A percentile compares a stretch with the other conserved stretches of the same genome.
Conservation (phyloP, 64 coral and sea anemone species). For the Acropora yongei region DNA sequence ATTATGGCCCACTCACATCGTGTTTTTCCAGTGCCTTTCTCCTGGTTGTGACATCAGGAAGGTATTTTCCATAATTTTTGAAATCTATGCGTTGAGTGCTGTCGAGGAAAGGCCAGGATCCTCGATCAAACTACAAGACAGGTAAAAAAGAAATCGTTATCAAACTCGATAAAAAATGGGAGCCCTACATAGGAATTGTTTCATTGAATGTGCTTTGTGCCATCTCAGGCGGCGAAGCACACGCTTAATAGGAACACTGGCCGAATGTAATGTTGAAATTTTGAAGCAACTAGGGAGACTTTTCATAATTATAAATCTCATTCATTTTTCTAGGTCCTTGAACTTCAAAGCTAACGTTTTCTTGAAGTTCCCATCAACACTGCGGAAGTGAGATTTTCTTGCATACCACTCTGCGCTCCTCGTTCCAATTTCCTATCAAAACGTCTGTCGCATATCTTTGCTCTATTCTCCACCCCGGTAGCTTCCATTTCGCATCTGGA, state of each 20-base stretch:
- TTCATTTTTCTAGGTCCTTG: too few species aligned
- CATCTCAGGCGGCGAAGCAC: too few species aligned
- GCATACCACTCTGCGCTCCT: conserved; percentile 93
- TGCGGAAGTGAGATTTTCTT: neutral
- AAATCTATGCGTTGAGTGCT: conserved; percentile 96
- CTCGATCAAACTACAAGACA: conserved; percentile 81
- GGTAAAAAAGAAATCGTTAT: neutral
- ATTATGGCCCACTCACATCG: conserved; percentile 61
- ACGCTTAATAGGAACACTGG: too few species aligned
- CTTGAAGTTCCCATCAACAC: too few species aligned
- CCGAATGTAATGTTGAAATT: too few species aligned
- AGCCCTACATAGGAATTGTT: neutral
- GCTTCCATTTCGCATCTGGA: conserved; percentile 85
- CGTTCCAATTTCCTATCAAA: conserved; percentile 97
- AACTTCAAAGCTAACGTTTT: too few species aligned
- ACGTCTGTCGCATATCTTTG: conserved; percentile 88
- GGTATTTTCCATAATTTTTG: conserved; percentile 92
- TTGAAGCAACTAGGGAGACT: too few species aligned
- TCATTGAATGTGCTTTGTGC: too few species aligned
- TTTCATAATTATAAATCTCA: too few species aligned
- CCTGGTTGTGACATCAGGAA: conserved; percentile 87
- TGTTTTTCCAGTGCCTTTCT: conserved; percentile 82
- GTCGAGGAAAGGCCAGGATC: conserved; percentile 44
- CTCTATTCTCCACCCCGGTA: conserved; percentile 98
- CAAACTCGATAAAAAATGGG: neutral